Percentiles rank a stretch among this genome's conserved stretches.
Conservation (phyloP, 2,797 vertebrate genomes). For the Hirundo rustica region DNA sequence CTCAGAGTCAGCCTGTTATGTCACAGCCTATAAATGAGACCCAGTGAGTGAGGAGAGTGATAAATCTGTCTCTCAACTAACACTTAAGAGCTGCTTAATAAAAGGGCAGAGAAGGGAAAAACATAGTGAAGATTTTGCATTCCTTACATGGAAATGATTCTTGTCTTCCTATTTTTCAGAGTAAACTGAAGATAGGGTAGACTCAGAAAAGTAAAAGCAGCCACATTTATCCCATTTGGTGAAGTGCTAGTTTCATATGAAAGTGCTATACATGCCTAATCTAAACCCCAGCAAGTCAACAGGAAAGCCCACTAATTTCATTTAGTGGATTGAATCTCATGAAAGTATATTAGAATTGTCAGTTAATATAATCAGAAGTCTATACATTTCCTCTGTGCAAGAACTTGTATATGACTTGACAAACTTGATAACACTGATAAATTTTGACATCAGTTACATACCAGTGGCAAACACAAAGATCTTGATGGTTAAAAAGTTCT, state of each 20-base stretch:
- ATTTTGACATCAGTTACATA: not conserved
- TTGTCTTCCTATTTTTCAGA: conserved; percentile 38
- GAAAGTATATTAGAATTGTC: not conserved
- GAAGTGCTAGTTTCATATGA: not conserved
- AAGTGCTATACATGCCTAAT: not conserved
- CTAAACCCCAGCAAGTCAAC: not conserved
- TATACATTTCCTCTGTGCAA: not conserved
- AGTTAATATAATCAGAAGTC: not conserved
- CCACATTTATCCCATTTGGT: not conserved
- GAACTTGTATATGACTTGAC: not conserved
- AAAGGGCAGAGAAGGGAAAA: conserved; percentile 25
- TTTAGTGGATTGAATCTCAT: not conserved
- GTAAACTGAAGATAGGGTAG: not conserved
- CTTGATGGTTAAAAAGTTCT: not conserved
- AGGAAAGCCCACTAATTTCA: not conserved
- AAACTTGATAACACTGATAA: not conserved
- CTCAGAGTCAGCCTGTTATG: not conserved
- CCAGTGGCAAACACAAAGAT: not conserved
- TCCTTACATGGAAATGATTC: conserved; percentile 42
- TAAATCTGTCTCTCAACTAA: conserved; percentile 2
- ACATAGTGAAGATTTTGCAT: not conserved
- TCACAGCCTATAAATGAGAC: not conserved
- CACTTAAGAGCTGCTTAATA: not conserved
- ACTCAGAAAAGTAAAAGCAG: not conserved
- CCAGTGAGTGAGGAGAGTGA: not conserved